Conservation (phyloP, 2,113 vertebrate genomes). For the Xerus inauris region DNA sequence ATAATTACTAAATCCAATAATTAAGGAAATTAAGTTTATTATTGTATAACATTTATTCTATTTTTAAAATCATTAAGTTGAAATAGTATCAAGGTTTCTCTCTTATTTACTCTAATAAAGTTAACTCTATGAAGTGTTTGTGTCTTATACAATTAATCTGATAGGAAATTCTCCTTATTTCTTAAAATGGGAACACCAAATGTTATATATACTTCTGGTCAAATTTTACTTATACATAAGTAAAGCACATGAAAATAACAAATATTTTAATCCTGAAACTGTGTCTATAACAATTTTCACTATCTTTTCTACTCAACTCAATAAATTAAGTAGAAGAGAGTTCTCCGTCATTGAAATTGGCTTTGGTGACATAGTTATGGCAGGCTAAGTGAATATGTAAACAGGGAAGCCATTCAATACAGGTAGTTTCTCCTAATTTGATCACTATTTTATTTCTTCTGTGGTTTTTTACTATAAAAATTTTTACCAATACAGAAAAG, state of each 20-base stretch:
- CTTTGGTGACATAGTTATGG: too few species aligned
- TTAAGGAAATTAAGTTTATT: constrained; percentile 12
- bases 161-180: background rate
- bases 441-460: too few species aligned
- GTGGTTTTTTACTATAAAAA: background rate
- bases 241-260: background rate
- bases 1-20: background rate
- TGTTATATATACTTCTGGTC: background rate
- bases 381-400: too few species aligned
- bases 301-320: too few species aligned
- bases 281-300: background rate
- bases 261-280: background rate
- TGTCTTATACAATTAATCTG: background rate
- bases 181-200: background rate
- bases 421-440: too few species aligned
- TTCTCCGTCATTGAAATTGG: background rate
- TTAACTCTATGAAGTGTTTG: background rate
- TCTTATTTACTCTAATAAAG: background rate
- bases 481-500: background rate
- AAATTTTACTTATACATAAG: background rate
- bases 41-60: background rate
- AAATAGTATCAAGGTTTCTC: background rate
- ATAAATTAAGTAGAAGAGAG: background rate
- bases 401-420: too few species aligned
- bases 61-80: background rate